Evolutionary conservation across 1,140 invertebrate species (phyloP), one percentile per base, ranked within the genome.

Genomic region (Euura saliciscinereae): DNA sequence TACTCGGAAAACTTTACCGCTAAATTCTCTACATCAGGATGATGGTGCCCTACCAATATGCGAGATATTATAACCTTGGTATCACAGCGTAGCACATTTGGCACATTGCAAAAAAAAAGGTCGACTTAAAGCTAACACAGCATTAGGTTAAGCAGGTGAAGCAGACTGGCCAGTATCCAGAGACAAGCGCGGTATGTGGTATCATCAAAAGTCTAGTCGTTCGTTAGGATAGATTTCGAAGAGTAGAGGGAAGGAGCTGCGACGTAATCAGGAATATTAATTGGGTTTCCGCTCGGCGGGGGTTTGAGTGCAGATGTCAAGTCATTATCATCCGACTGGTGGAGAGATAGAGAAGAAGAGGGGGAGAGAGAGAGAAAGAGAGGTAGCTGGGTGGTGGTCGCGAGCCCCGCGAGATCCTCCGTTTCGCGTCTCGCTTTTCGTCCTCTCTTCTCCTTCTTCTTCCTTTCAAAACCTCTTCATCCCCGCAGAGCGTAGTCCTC

Each of bases 221-320:
- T 69, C 68, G 43, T 69, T 69, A 69, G 45, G 8, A 44, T 45
- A 28, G 45, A 43, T 69, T 28, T 44, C n/a, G 3, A n/a, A 59
- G 51, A 28, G 28, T 4, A 69, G 77, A 76, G 79, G 79, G 80
- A 80, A 77, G 28, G 28, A 28, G 28, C 28, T 28, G 82, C 73
- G 78, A 79, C 80, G 80, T 82, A 84, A 87, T 86, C 86, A 84
- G 81, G 82, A 86, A 86, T 85, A 86, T 87, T 86, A 86, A 86
- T 87, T 87, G 84, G 82, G 85, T 85, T 86, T 83, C 79, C 78
- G 82, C 84, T 77, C 80, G 82, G 79, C 79, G 79, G 79, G 78
- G 82, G 80, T 84, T 80, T 84, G 82, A 85, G 85, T 87, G 85
- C 86, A 87, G 84, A 87, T 87, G 86, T 86, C 85, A 87, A 87